Evolutionary conservation across 1,140 invertebrate genomes (phyloP), one percentile per base, ranked within the genome.

Genomic region (Calephelis nemesis): DNA sequence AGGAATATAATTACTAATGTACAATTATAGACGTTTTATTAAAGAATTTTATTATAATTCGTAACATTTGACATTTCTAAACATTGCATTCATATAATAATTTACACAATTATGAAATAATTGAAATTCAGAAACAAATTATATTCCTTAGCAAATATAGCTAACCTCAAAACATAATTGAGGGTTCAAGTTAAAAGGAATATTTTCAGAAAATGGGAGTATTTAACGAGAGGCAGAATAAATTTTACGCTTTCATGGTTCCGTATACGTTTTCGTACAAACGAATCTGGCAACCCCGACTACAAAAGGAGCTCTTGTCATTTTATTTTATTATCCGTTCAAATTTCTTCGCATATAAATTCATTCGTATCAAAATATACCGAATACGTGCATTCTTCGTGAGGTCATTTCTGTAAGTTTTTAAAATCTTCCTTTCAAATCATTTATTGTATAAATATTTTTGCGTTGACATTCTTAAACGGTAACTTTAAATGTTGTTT

Each of bases 311-410:
- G 67, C 65, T 70, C 74, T 62, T 72, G 63, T 77, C 72, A 63
- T 75, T 78, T 70, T 63, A 76, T 71, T 73, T 70, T 71, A 68
- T 63, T 74, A 66, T 72, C 67, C 69, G 70, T 66, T 62, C 67
- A 68, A 76, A 71, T 75, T 54, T 65, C 69, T 70, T 81, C 75
- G 74, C 76, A 74, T 70, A 82, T 83, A 88, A 87, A 87, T 82
- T 83, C 76, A 82, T 79, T 75, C 78, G 82, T 88, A 87, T 88
- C 85, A 88, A 88, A 88, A 88, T 85, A 88, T 88, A 81, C 74
- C 78, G 70, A 79, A 84, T 83, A 80, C 76, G 79, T 76, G 76
- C 65, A 52, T 47, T 66, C 50, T 66, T 42, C 50, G n/a, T 45
- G 50, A 54, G 50, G 39, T 54, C 50, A 66, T 45, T 45, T 42